These are phyloP conservation scores for Hippocampus comes DNA, from an alignment of 2,113 vertebrate genomes.

Conservation along the genomic window DNA sequence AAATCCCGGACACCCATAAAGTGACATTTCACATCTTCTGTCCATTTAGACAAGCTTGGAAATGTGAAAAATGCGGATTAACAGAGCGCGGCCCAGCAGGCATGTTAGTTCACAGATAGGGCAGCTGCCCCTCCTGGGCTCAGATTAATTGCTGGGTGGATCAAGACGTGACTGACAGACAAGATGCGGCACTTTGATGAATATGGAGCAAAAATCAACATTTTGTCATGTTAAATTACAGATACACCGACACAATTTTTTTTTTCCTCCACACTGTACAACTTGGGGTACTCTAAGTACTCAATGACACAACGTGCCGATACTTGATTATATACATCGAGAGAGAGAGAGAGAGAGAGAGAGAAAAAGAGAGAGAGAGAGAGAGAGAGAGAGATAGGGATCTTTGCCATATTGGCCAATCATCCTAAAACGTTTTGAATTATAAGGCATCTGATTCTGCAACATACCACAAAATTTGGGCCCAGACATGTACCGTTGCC, in stretches of 20 bases:
- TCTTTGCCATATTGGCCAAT: too few species aligned
- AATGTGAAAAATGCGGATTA: slow-evolving; percentile 9
- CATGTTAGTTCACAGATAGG: slow-evolving; percentile 50
- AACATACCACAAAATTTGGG: not conserved
- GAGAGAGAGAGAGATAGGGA: too few species aligned
- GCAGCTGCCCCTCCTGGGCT: slow-evolving; percentile 45
- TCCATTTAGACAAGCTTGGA: slow-evolving; percentile 10
- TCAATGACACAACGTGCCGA: too few species aligned
- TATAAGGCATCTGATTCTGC: not conserved
- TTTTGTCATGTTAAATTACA: not conserved
- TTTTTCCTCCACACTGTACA: too few species aligned
- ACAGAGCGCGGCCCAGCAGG: slow-evolving; percentile 21
- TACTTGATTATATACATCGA: too few species aligned
- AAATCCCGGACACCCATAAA: slow-evolving; percentile 42
- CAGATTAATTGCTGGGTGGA: slow-evolving; percentile 55
- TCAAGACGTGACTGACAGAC: slow-evolving; percentile 58
- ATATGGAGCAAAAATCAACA: slow-evolving; percentile 12
- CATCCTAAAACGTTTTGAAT: too few species aligned
- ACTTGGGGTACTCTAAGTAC: too few species aligned
- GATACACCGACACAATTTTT: not conserved
- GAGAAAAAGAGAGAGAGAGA: too few species aligned
- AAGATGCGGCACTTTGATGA: slow-evolving; percentile 28
- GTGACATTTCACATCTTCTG: slow-evolving; percentile 30
- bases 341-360: too few species aligned
- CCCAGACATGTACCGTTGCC: not conserved